Percentiles rank a stretch among this genome's conserved stretches.
These are phyloP conservation scores for Zaprionus vittiger DNA, from an alignment of 1,140 invertebrate genomes.

Conservation along the genomic window DNA sequence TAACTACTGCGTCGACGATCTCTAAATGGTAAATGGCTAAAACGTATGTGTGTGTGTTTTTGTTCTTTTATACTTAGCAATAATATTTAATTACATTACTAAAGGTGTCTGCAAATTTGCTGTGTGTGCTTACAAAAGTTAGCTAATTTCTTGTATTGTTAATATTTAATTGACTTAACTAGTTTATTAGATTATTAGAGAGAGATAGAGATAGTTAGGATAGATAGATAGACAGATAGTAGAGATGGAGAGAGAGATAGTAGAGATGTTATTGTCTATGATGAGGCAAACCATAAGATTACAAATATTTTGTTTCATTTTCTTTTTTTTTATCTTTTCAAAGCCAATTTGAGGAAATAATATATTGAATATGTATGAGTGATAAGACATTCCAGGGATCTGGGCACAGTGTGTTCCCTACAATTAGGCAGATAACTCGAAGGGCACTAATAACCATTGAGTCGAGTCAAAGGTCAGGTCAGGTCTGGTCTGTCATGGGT, in stretches of 20 bases:
- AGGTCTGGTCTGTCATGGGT: background rate
- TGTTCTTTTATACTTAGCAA: conserved; percentile 57
- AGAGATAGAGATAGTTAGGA: conserved; percentile 48
- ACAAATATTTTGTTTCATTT: conserved; percentile 14
- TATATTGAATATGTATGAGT: conserved; percentile 19
- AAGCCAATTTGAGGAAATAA: conserved; percentile 30
- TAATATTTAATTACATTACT: conserved; percentile 60
- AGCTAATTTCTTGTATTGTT: conserved; percentile 39
- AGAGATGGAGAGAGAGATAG: conserved; percentile 35
- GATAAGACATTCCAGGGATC: conserved; percentile 5
- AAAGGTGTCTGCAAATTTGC: conserved; percentile 26
- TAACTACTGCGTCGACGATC: conserved; percentile 28
- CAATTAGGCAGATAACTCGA: conserved; percentile 17
- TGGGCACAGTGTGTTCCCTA: conserved; percentile 7
- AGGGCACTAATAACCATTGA: conserved; percentile 9
- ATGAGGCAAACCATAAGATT: conserved; percentile 54
- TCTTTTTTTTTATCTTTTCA: conserved; percentile 3
- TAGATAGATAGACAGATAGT: conserved; percentile 22
- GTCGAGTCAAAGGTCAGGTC: conserved; percentile 32
- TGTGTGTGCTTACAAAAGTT: conserved; percentile 73
- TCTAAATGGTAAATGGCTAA: conserved; percentile 8
- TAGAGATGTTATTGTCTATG: conserved; percentile 33
- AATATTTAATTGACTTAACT: conserved; percentile 57
- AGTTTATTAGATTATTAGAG: conserved; percentile 58
- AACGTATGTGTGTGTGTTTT: background rate